Evolutionary conservation across 2,113 vertebrate genomes (phyloP).

Genomic region (Lota lota): DNA sequence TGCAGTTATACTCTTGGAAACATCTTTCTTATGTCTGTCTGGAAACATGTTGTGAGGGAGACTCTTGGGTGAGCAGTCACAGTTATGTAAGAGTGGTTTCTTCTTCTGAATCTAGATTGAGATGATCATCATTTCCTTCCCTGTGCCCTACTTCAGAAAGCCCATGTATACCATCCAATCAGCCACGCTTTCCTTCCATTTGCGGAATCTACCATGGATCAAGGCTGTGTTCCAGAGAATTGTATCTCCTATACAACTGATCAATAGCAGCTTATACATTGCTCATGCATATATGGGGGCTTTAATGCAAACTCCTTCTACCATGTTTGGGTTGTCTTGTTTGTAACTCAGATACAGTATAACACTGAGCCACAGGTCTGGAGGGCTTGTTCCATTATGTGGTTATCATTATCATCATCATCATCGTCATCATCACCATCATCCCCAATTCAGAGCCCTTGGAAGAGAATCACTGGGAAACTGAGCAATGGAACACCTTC

Average conservation of each 20-base stretch:
- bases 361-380: conserved; percentile 4
- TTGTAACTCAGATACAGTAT: too few relatives aligned
- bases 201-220: conserved; percentile 47
- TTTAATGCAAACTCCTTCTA: too few relatives aligned
- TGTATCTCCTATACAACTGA: conserved; percentile 55
- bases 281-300: not conserved
- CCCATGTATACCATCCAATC: conserved; percentile 56
- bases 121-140: conserved; percentile 66
- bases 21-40: conserved; percentile 46
- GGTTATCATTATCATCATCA: conserved; percentile 4
- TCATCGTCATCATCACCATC: too few relatives aligned
- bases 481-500: too few relatives aligned
- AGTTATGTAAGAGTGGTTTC: conserved; percentile 65
- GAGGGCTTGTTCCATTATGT: conserved; percentile 27
- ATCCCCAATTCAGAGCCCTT: too few relatives aligned
- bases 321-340: too few relatives aligned
- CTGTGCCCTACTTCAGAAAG: conserved; percentile 56
- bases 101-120: conserved; percentile 61
- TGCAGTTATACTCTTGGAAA: conserved; percentile 58
- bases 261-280: conserved; percentile 57
- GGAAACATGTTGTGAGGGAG: conserved; percentile 68
- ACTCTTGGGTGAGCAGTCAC: conserved; percentile 54
- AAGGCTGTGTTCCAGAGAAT: conserved; percentile 53
- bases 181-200: conserved; percentile 31
- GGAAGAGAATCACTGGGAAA: too few relatives aligned